Evolutionary conservation across 2,113 vertebrate genomes (phyloP), one percentile per base, ranked within the genome.

Genomic region (Catharus bicknelli): DNA sequence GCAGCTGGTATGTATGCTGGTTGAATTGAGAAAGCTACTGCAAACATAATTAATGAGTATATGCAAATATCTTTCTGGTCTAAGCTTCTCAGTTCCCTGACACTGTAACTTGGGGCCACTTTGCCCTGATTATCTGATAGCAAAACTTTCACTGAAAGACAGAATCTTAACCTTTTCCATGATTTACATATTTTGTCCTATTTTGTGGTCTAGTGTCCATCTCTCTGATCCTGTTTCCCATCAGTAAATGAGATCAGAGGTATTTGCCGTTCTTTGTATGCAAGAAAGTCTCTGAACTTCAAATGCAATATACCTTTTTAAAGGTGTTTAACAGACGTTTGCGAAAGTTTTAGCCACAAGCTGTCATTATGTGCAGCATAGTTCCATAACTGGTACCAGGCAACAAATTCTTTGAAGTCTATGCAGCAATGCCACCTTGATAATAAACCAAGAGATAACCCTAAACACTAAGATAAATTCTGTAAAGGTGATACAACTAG

Each of bases 21-120:
- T 43, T 20, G 25, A 88, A 83, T n/a, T 63, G 30, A 83, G 42
- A 68, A 89, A 63, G 32, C 11, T 53, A 73, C 5, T 66, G 47
- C 17, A 73, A 80, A 8, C 9, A 30, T 27, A 74, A 42, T 45
- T 36, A 1, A 38, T 30, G 11, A 47, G 6, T 48, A 69, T 64
- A 77, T 61, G 16, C n/a, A 62, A 86, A 68, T 79, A 40, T 29
- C 23, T 54, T 63, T 80, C 54, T 43, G 10, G 2, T 43, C 7
- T 32, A 59, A 76, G 7, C 5, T 63, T 83, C 19, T 9, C 51
- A 26, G 19, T 53, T 6, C 7, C 3, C 11, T 55, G 36, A 50
- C 14, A 38, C 5, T 42, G 38, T 17, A 38, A 25, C 23, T 23
- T 22, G 7, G 6, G 5, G 4, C 4, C 9, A 29, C 0, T 1